These are phyloP conservation scores for Pachydiplax longipennis DNA, from an alignment of 2,888 invertebrate species.

Conservation along the genomic window DNA sequence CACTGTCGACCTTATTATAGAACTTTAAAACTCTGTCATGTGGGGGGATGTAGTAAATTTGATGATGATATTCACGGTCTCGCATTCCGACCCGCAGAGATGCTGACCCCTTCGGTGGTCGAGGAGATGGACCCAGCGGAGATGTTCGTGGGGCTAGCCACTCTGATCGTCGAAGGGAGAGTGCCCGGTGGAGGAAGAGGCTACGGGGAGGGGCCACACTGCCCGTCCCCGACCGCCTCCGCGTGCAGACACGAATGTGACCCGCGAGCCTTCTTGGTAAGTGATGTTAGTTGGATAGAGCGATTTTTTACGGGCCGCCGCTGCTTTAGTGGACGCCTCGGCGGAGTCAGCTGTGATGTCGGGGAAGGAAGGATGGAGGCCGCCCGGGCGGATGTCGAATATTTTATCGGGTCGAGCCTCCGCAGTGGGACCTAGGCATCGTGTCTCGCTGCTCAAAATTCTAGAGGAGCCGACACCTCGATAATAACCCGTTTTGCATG, in stretches of 20 bases:
- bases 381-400: neutral
- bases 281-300: slow-evolving; percentile 49
- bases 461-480: neutral
- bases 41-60: neutral
- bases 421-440: neutral
- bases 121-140: slow-evolving; percentile 64
- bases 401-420: neutral
- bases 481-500: neutral
- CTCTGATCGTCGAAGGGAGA: slow-evolving; percentile 69
- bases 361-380: neutral
- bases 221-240: slow-evolving; percentile 59
- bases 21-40: neutral
- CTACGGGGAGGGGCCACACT: slow-evolving; percentile 75
- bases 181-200: slow-evolving; percentile 66
- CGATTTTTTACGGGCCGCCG: neutral
- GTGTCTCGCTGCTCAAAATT: neutral
- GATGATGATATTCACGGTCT: neutral
- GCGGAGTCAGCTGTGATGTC: slow-evolving; percentile 21
- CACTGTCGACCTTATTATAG: neutral
- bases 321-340: neutral
- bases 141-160: slow-evolving; percentile 66
- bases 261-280: slow-evolving; percentile 63
- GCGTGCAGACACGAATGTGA: slow-evolving; percentile 62
- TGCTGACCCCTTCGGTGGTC: slow-evolving; percentile 49
- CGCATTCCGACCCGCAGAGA: slow-evolving; percentile 47